These are phyloP conservation scores for Papilio polyxenes DNA, from an alignment of 1,140 invertebrate species.

Conservation along the genomic window DNA sequence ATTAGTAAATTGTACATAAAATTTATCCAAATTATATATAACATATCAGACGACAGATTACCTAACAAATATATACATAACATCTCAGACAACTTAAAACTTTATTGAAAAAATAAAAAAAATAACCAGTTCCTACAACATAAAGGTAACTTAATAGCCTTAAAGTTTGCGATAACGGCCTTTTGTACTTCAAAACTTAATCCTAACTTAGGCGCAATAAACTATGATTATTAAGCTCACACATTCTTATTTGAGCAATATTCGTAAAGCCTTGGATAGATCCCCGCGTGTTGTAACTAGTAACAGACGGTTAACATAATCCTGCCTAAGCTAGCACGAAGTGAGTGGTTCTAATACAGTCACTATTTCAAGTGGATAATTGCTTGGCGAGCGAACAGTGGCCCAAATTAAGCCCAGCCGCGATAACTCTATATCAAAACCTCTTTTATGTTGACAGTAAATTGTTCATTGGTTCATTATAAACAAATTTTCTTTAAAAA, in stretches of 20 bases:
- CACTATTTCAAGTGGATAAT: conserved; percentile 77
- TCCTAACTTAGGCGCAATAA: not conserved
- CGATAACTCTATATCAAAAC: conserved; percentile 50
- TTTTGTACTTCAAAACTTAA: not conserved
- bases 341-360: conserved; percentile 70
- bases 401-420: conserved; percentile 54
- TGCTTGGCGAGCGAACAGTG: conserved; percentile 58
- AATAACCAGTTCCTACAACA: too few species aligned
- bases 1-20: too few species aligned
- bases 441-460: conserved; percentile 43
- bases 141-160: not conserved
- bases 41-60: too few species aligned
- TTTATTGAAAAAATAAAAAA: too few species aligned
- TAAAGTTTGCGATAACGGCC: not conserved
- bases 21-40: too few species aligned
- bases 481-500: not conserved
- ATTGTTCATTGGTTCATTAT: conserved; percentile 17
- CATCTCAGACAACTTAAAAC: too few species aligned
- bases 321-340: conserved; percentile 67
- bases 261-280: conserved; percentile 21
- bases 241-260: conserved; percentile 18
- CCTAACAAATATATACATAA: too few species aligned
- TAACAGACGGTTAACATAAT: conserved; percentile 67
- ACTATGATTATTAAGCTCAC: not conserved
- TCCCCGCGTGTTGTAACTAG: conserved; percentile 41